Percentiles rank a stretch among this genome's conserved stretches.
Conservation (phyloP, 92 coral and sea anemone genomes). For the Micromussa lordhowensis region DNA sequence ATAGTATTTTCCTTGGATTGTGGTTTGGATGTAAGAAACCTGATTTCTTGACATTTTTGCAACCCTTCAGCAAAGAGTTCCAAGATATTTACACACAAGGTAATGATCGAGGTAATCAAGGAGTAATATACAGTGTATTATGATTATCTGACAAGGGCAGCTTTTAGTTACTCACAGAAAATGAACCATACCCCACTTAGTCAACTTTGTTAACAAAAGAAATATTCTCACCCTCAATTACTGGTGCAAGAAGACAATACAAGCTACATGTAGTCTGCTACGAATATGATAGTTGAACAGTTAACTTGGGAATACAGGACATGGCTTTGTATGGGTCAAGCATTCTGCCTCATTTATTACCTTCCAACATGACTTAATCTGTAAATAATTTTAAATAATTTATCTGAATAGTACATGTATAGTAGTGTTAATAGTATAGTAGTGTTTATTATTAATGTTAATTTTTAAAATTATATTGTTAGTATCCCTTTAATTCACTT, state of each 20-base stretch:
- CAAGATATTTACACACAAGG: constrained; percentile 53
- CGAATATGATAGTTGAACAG: constrained; percentile 12
- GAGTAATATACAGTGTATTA: constrained; percentile 14
- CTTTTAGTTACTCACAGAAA: constrained; percentile 8
- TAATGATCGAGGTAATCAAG: constrained; percentile 9
- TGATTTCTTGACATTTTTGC: too few species aligned
- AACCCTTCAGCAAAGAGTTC: constrained; percentile 53
- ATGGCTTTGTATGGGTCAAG: constrained; percentile 11
- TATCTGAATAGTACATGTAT: constrained; percentile 11
- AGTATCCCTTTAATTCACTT: constrained; percentile 10
- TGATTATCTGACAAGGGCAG: constrained; percentile 18
- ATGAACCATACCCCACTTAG: constrained; percentile 12
- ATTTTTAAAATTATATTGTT: too few species aligned
- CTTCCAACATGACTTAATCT: constrained; percentile 3
- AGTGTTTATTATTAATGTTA: too few species aligned
- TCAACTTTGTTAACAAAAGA: constrained; percentile 23
- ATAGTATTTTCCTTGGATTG: too few species aligned
- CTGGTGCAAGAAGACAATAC: constrained; percentile 18
- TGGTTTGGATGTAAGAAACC: too few species aligned
- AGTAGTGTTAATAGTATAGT: constrained; percentile 14
- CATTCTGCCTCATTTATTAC: constrained; percentile 16
- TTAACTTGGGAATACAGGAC: constrained; percentile 20
- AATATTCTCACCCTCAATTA: constrained; percentile 9
- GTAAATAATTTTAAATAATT: constrained; percentile 21
- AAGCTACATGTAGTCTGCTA: constrained; percentile 21